These are phyloP conservation scores for Heterotilapia buettikoferi DNA, from an alignment of 2,113 vertebrate genomes.

Conservation along the genomic window DNA sequence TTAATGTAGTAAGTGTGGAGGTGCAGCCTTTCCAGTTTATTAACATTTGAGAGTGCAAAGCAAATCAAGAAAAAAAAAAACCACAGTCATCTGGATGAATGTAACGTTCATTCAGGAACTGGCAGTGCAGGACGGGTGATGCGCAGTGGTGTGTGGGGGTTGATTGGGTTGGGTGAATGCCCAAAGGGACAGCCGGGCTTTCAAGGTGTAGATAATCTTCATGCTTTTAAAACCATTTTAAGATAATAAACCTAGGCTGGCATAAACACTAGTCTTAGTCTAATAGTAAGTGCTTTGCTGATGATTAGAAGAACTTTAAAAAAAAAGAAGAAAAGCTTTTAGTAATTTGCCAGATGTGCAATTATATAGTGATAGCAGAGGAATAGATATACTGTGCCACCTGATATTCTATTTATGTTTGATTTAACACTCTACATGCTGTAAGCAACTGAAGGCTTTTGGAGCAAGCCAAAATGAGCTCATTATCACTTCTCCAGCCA, in stretches of 20 bases:
- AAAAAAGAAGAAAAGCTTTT: neutral
- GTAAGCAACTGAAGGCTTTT: neutral
- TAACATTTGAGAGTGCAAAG: conserved; percentile 18
- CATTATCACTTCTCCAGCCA: conserved; percentile 1
- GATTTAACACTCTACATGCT: neutral
- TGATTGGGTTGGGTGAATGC: neutral
- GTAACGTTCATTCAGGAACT: conserved; percentile 28
- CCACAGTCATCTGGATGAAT: conserved; percentile 29
- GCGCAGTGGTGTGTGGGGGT: neutral
- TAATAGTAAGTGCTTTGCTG: neutral
- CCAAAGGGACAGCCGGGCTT: neutral
- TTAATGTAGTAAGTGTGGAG: conserved; percentile 44
- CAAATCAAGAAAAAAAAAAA: fast-evolving
- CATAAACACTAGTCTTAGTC: neutral
- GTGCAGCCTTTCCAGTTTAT: conserved; percentile 32
- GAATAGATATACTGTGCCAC: neutral
- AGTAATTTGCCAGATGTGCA: neutral
- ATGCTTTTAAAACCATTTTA: neutral
- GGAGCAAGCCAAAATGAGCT: neutral
- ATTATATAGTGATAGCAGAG: neutral
- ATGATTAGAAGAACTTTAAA: neutral
- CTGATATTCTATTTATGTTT: neutral
- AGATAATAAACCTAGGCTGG: neutral
- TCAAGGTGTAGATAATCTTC: neutral
- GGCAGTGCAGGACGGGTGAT: neutral